Conservation (phyloP, 2,888 invertebrate species). For the Macrosoma leucophasiata region DNA sequence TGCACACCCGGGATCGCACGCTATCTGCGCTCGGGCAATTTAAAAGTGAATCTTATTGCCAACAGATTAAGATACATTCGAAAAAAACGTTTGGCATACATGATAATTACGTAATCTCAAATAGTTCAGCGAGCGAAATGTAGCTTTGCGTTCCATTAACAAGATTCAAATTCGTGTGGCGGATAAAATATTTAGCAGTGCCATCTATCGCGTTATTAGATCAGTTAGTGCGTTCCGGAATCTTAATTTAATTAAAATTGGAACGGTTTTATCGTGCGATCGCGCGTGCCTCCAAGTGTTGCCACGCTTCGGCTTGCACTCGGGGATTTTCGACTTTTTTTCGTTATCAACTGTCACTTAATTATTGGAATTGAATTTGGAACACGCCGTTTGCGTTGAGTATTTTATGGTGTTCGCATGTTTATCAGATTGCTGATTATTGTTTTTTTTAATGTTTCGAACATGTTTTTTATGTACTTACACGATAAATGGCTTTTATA, state of each 20-base stretch:
- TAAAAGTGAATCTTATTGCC: slow-evolving; percentile 36
- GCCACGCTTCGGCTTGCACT: slow-evolving; percentile 56
- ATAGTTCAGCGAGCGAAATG: slow-evolving; percentile 16
- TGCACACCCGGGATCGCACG: slow-evolving; percentile 46
- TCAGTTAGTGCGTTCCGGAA: slow-evolving; percentile 45
- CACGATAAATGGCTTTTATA: too few species aligned
- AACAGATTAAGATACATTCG: slow-evolving; percentile 26
- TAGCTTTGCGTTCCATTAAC: slow-evolving; percentile 19
- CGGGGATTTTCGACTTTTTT: slow-evolving; percentile 33
- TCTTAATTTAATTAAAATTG: slow-evolving; percentile 72
- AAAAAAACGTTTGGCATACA: slow-evolving; percentile 2
- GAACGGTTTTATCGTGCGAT: slow-evolving; percentile 53
- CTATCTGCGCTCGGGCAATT: slow-evolving; percentile 31
- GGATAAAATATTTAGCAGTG: slow-evolving; percentile 12
- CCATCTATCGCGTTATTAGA: slow-evolving; percentile 38
- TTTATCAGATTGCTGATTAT: too few species aligned
- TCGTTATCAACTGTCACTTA: slow-evolving; percentile 61
- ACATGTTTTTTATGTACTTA: too few species aligned
- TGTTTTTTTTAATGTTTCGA: too few species aligned
- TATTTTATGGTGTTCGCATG: slow-evolving; percentile 17
- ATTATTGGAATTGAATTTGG: slow-evolving; percentile 62
- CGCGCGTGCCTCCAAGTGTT: slow-evolving; percentile 57
- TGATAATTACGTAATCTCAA: slow-evolving; percentile 30
- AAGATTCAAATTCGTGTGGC: slow-evolving; percentile 25
- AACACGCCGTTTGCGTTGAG: slow-evolving; percentile 12